Evolutionary conservation across 1,140 invertebrate species (phyloP).

Genomic region (Aphis gossypii): DNA sequence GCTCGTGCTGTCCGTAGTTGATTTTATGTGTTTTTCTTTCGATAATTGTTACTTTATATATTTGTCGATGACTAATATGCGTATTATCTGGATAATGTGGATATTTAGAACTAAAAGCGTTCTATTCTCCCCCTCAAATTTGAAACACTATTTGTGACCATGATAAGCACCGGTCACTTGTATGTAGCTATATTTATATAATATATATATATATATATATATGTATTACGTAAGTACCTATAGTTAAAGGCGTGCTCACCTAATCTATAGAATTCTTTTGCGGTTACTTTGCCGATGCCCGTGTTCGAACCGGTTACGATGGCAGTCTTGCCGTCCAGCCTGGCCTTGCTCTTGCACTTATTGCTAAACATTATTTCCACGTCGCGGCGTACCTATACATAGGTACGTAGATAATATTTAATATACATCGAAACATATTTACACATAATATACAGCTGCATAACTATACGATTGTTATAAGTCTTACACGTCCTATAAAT

Average conservation of each 20-base stretch:
- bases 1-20: no score
- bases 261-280: conserved; percentile 67
- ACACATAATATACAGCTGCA: neutral
- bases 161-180: neutral
- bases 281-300: conserved; percentile 71
- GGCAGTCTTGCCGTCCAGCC: conserved; percentile 68
- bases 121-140: neutral
- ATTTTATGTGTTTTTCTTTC: no score
- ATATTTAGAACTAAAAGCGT: neutral
- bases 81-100: no score
- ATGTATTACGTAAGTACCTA: neutral
- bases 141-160: neutral
- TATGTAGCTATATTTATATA: no score
- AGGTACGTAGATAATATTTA: neutral
- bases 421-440: neutral
- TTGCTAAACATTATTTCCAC: conserved; percentile 48
- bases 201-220: neutral
- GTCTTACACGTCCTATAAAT: no score
- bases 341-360: conserved; percentile 62
- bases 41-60: no score
- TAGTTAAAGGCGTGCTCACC: conserved; percentile 61
- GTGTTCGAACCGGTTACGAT: conserved; percentile 71
- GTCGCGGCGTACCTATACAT: neutral
- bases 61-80: no score
- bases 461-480: no score